These are phyloP conservation scores for Hydrophis major DNA, from an alignment of 2,797 vertebrate genomes.

Conservation along the genomic window DNA sequence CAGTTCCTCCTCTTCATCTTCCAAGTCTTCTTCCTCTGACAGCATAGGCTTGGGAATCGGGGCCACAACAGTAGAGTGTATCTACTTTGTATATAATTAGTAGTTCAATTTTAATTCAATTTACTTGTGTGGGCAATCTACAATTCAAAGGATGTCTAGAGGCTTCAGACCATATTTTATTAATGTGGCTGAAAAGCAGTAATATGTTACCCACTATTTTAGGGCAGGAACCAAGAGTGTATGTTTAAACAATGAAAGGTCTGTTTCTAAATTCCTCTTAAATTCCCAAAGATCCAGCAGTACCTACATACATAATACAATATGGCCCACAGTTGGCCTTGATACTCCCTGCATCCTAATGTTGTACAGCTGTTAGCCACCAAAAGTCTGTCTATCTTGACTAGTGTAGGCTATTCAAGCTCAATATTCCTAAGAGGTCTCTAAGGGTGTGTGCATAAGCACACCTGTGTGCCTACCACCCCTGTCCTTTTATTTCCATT, in stretches of 20 bases:
- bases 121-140: neutral
- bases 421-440: no score
- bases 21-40: no score
- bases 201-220: neutral
- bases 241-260: neutral
- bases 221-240: neutral
- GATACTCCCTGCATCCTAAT: neutral
- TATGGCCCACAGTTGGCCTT: neutral
- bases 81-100: neutral
- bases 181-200: neutral
- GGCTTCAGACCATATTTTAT: neutral
- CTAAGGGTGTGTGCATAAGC: no score
- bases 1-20: no score
- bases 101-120: neutral
- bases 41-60: no score
- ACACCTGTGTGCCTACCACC: no score
- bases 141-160: neutral
- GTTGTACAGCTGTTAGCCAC: neutral
- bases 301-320: neutral
- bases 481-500: no score
- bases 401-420: neutral
- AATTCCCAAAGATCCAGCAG: neutral
- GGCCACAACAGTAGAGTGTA: neutral
- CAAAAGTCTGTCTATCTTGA: neutral
- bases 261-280: neutral